Conservation (phyloP, 2,888 invertebrate genomes). For the Ormyrus labotus region DNA sequence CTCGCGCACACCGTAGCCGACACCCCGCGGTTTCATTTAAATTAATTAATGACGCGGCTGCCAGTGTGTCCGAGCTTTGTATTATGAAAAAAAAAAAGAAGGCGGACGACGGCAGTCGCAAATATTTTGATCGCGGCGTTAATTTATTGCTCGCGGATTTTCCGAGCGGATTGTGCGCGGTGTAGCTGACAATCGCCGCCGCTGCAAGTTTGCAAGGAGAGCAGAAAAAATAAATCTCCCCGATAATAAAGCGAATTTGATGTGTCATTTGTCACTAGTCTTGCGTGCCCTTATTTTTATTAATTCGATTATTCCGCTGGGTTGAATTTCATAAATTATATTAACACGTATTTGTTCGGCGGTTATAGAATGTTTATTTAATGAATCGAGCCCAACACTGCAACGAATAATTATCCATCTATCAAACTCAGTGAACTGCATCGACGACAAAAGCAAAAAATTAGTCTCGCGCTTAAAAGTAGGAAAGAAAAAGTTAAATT, state of each 20-base stretch:
- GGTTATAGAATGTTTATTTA: not conserved
- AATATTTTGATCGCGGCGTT: conserved; percentile 47
- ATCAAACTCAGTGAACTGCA: too few relatives aligned
- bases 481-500: too few relatives aligned
- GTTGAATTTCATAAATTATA: too few relatives aligned
- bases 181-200: not conserved
- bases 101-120: not conserved
- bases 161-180: not conserved
- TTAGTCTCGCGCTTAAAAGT: too few relatives aligned
- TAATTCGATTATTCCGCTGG: not conserved
- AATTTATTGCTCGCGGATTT: conserved; percentile 25
- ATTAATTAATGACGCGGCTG: conserved; percentile 46
- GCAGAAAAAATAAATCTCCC: too few relatives aligned
- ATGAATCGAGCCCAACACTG: not conserved
- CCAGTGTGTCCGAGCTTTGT: not conserved
- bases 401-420: too few relatives aligned
- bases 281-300: not conserved
- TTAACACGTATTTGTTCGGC: too few relatives aligned
- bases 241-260: too few relatives aligned
- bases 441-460: too few relatives aligned
- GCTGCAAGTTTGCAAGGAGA: too few relatives aligned
- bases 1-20: not conserved
- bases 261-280: too few relatives aligned
- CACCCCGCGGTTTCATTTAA: conserved; percentile 30
- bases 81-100: not conserved